These are phyloP conservation scores for Tolmerus cingulatus DNA, from an alignment of 2,888 invertebrate genomes.

Conservation along the genomic window DNA sequence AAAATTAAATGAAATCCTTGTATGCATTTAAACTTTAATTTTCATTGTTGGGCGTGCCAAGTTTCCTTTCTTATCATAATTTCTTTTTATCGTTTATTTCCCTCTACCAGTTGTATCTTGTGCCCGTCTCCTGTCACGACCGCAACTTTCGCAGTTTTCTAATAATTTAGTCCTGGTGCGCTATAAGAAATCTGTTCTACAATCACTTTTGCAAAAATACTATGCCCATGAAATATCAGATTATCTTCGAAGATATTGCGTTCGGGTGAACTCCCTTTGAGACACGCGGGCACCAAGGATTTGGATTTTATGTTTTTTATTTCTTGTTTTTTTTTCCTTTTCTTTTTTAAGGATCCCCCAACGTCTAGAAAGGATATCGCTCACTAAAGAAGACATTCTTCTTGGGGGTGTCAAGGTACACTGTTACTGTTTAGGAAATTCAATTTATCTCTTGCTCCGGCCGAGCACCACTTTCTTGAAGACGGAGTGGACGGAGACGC, in stretches of 20 bases:
- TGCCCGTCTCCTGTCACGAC: not conserved
- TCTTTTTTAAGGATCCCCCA: no score
- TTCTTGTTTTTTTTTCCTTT: no score
- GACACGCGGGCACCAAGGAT: no score
- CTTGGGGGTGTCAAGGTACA: not conserved
- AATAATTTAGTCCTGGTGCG: not conserved
- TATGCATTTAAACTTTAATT: conserved; percentile 49
- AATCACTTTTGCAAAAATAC: not conserved
- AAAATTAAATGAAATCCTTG: conserved; percentile 48
- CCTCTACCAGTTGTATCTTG: not conserved
- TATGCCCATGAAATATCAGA: not conserved
- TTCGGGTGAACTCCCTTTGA: not conserved
- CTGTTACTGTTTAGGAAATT: not conserved
- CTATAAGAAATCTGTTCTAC: conserved; percentile 1
- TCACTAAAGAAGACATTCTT: not conserved
- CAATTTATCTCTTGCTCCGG: not conserved
- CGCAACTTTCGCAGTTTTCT: conserved; percentile 13
- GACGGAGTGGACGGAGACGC: not conserved
- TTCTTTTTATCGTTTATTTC: not conserved
- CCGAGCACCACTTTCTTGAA: not conserved
- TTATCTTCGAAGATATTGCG: not conserved
- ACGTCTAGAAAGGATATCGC: not conserved
- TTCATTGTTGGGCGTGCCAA: conserved; percentile 30
- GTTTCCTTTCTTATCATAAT: not conserved
- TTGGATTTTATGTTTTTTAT: no score